Percentiles rank a stretch among this genome's conserved stretches.
phyloP scores from a whole-genome alignment of 2,888 invertebrate genomes.

The Sussaba pulchella region DNA sequence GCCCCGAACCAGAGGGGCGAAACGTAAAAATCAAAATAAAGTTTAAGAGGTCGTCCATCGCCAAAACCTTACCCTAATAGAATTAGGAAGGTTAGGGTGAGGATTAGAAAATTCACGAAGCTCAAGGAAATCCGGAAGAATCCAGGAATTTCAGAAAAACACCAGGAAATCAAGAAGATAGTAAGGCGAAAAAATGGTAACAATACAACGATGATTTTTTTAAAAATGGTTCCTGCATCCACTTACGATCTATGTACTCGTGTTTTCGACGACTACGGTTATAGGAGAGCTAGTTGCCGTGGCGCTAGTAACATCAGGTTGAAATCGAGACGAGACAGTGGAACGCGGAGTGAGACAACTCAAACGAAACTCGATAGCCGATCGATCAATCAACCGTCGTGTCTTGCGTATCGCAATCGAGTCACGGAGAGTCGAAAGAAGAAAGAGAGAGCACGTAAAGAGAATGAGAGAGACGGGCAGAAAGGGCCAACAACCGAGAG shows the following conservation, averaged over 20 bases:
- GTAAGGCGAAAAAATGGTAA: too few relatives aligned
- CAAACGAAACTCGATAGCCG: slow-evolving; percentile 52
- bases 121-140: too few relatives aligned
- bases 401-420: slow-evolving; percentile 46
- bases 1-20: too few relatives aligned
- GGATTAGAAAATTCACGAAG: too few relatives aligned
- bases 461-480: slow-evolving; percentile 5
- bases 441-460: neutral
- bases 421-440: slow-evolving; percentile 6
- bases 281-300: slow-evolving; percentile 35
- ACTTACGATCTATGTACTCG: slow-evolving; percentile 8
- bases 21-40: too few relatives aligned
- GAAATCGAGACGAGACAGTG: slow-evolving; percentile 39
- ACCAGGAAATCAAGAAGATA: too few relatives aligned
- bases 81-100: too few relatives aligned
- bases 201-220: too few relatives aligned
- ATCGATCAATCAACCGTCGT: slow-evolving; percentile 59
- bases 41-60: too few relatives aligned
- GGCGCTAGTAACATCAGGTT: slow-evolving; percentile 25
- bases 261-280: slow-evolving; percentile 18
- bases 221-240: neutral
- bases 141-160: too few relatives aligned
- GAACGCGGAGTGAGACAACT: slow-evolving; percentile 23
- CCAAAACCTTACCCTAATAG: too few relatives aligned
- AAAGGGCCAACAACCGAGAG: slow-evolving; percentile 10